Evolutionary conservation across 1,140 invertebrate genomes (phyloP).

Genomic region (Drosophila mauritiana): DNA sequence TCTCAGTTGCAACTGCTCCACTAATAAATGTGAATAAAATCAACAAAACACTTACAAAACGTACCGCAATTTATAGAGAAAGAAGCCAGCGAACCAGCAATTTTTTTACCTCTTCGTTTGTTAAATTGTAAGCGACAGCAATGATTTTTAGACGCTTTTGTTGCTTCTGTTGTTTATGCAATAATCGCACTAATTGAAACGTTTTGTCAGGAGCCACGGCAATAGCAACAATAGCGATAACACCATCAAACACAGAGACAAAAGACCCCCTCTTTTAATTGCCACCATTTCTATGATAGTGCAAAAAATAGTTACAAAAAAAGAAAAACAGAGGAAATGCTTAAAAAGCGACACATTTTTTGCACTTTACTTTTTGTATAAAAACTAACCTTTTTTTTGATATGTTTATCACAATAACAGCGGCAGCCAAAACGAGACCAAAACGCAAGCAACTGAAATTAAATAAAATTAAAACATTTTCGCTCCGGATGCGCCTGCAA

Average conservation of each 20-base stretch:
- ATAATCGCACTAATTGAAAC: constrained; percentile 53
- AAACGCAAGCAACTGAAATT: constrained; percentile 21
- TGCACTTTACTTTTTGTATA: constrained; percentile 24
- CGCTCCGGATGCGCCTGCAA: constrained; percentile 39
- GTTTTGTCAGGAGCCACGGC: constrained; percentile 30
- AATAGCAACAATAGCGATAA: constrained; percentile 32
- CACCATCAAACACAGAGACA: constrained; percentile 30
- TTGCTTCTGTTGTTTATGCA: constrained; percentile 46
- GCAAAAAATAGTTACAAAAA: constrained; percentile 21
- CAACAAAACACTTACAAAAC: constrained; percentile 22
- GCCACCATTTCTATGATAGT: constrained; percentile 42
- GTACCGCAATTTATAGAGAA: constrained; percentile 15
- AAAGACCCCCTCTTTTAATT: constrained; percentile 13
- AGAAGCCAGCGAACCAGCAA: constrained; percentile 22
- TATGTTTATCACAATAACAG: constrained; percentile 37
- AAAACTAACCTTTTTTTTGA: constrained; percentile 48
- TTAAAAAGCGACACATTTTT: constrained; percentile 22
- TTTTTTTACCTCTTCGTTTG: neutral
- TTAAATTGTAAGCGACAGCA: constrained; percentile 19
- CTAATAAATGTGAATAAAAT: constrained; percentile 3
- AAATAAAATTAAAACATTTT: constrained; percentile 36
- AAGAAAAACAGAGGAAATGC: neutral
- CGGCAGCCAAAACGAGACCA: constrained; percentile 14
- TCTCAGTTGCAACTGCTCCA: too few species aligned
- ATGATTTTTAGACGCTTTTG: constrained; percentile 25